Evolutionary conservation across 2,888 invertebrate genomes (phyloP).

Genomic region (Hirtodrosophila alboralis): DNA sequence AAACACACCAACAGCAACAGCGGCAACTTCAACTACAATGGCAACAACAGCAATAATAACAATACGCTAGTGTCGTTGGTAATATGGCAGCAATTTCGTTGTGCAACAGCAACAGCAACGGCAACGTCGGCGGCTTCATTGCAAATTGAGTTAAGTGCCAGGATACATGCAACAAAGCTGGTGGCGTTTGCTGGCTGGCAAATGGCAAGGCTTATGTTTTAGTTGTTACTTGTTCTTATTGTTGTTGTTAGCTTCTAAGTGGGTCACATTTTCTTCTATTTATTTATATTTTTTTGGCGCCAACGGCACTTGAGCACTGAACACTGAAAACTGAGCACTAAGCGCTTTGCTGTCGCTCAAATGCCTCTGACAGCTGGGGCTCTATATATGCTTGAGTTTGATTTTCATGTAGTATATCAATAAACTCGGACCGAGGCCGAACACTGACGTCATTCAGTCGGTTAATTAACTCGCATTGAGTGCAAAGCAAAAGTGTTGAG

Average conservation of each 20-base stretch:
- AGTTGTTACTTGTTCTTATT: conserved; percentile 35
- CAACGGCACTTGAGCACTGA: conserved; percentile 45
- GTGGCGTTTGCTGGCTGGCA: conserved; percentile 37
- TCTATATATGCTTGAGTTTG: conserved; percentile 7
- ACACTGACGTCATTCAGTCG: conserved; percentile 53
- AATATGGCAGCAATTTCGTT: conserved; percentile 74
- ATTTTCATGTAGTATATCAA: conserved; percentile 41
- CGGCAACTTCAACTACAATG: conserved; percentile 30
- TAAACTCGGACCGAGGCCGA: conserved; percentile 20
- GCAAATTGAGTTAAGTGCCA: conserved; percentile 79
- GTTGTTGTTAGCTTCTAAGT: conserved; percentile 39
- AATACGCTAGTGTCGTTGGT: conserved; percentile 74
- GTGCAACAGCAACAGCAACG: conserved; percentile 35
- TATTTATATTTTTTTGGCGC: conserved; percentile 55
- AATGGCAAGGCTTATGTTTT: conserved; percentile 59
- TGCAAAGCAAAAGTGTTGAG: conserved; percentile 47
- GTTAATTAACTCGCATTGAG: conserved; percentile 57
- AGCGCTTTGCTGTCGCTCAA: conserved; percentile 54
- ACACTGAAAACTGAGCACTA: conserved; percentile 15
- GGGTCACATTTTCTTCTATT: conserved; percentile 64
- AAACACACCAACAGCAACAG: conserved; percentile 29
- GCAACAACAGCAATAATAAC: conserved; percentile 55
- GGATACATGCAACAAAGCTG: conserved; percentile 62
- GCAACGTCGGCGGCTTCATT: conserved; percentile 48
- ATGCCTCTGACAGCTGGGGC: conserved; percentile 52